Evolutionary conservation across 1,140 invertebrate genomes (phyloP).

Genomic region (Uloborus diversus): DNA sequence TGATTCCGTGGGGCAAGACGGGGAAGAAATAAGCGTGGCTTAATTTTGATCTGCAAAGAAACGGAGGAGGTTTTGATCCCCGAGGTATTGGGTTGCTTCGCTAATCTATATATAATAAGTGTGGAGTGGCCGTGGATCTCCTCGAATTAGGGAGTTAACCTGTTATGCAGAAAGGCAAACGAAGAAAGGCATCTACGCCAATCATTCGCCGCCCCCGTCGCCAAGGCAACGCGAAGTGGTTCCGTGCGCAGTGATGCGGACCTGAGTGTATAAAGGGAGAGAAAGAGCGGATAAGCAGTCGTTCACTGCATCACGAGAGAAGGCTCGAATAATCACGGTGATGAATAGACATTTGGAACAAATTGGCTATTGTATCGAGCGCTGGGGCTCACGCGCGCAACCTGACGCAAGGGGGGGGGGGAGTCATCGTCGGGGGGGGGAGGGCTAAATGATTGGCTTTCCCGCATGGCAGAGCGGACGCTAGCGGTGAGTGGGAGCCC

Average conservation of each 20-base stretch:
- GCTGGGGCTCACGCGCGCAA: conserved; percentile 34
- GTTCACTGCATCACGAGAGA: conserved; percentile 31
- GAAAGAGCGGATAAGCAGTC: conserved; percentile 39
- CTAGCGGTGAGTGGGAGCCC: conserved; percentile 44
- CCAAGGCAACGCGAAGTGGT: conserved; percentile 40
- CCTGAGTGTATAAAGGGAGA: conserved; percentile 46
- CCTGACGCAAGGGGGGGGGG: conserved; percentile 30
- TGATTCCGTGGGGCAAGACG: too few relatives aligned
- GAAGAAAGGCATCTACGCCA: conserved; percentile 47
- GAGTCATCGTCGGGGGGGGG: neutral
- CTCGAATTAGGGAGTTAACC: conserved; percentile 47
- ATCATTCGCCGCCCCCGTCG: conserved; percentile 41
- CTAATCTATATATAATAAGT: conserved; percentile 52
- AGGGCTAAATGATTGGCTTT: conserved; percentile 56
- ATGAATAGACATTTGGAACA: conserved; percentile 57
- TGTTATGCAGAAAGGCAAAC: conserved; percentile 49
- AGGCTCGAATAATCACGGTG: conserved; percentile 54
- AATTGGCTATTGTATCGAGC: conserved; percentile 57
- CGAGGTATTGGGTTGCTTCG: conserved; percentile 26
- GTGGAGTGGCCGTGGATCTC: conserved; percentile 40
- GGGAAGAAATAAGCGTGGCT: too few relatives aligned
- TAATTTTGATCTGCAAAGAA: too few relatives aligned
- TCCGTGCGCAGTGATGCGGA: conserved; percentile 36
- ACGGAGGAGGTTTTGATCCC: conserved; percentile 8
- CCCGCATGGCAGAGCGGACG: conserved; percentile 44